Percentiles rank a stretch among this genome's conserved stretches.
Conservation (phyloP, 2,888 invertebrate species). For the Carterocephalus palaemon region DNA sequence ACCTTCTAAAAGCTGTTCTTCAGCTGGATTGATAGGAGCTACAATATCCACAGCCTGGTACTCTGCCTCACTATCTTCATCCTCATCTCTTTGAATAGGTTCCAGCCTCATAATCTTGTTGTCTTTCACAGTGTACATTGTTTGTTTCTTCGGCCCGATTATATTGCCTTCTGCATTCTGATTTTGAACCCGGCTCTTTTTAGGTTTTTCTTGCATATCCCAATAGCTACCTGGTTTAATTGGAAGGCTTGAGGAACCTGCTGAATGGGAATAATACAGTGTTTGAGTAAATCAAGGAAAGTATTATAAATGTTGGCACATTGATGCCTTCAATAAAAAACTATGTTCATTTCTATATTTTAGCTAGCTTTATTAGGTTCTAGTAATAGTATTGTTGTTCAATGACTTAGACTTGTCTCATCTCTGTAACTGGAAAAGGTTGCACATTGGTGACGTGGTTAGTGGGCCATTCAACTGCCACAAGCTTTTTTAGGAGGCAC, state of each 20-base stretch:
- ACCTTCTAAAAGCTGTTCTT: slow-evolving; percentile 60
- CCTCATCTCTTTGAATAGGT: slow-evolving; percentile 36
- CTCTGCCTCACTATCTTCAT: slow-evolving; percentile 36
- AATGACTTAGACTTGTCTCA: no score
- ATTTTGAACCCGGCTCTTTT: slow-evolving; percentile 35
- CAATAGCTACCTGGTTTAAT: slow-evolving; percentile 55
- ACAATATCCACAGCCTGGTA: slow-evolving; percentile 59
- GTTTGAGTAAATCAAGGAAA: no score
- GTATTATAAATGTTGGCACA: no score
- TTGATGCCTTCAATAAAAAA: no score
- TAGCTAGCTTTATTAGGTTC: no score
- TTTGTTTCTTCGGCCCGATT: slow-evolving; percentile 55
- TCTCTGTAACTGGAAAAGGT: no score
- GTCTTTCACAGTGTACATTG: slow-evolving; percentile 73
- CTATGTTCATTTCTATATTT: no score
- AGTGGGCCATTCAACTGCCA: no score
- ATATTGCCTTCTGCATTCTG: slow-evolving; percentile 30
- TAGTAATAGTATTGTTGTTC: no score
- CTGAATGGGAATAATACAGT: slow-evolving; percentile 1
- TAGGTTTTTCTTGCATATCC: slow-evolving; percentile 61
- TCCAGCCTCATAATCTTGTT: slow-evolving; percentile 71
- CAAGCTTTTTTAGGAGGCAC: no score
- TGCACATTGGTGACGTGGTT: no score
- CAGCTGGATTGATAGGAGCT: slow-evolving; percentile 55
- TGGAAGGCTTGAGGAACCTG: slow-evolving; percentile 29